Percentiles rank a stretch among this genome's conserved stretches.
Evolutionary conservation across 1,140 invertebrate genomes (phyloP).

Genomic region (Batillaria attramentaria): DNA sequence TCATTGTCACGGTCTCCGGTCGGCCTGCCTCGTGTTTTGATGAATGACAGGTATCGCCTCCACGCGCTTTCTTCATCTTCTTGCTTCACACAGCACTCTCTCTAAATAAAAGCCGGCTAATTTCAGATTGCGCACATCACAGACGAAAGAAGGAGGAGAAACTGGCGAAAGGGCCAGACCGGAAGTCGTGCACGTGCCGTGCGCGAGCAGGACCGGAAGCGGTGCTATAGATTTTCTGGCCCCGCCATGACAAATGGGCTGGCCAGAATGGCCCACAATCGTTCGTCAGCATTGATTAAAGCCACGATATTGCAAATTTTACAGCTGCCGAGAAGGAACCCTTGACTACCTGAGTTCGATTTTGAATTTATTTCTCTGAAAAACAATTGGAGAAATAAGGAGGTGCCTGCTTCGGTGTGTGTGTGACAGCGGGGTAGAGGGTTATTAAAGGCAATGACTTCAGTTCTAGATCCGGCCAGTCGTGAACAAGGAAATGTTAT

Average conservation of each 20-base stretch:
- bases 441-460: no score
- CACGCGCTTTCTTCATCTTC: not conserved
- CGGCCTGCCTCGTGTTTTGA: not conserved
- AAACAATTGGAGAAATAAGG: no score
- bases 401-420: no score
- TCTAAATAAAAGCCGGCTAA: not conserved
- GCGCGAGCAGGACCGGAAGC: constrained; percentile 5
- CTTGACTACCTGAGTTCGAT: not conserved
- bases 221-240: constrained; percentile 6
- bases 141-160: not conserved
- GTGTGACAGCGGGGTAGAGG: no score
- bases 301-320: constrained; percentile 1
- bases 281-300: not conserved
- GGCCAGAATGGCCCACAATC: no score
- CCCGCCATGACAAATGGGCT: constrained; percentile 6
- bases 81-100: not conserved
- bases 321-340: not conserved
- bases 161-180: not conserved
- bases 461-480: no score
- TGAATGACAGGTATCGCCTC: not conserved
- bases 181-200: not conserved
- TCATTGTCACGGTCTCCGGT: not conserved
- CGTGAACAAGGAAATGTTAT: no score
- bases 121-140: not conserved
- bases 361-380: not conserved